phyloP scores from a whole-genome alignment of 1,140 invertebrate species.

The Acromyrmex echinatior region DNA sequence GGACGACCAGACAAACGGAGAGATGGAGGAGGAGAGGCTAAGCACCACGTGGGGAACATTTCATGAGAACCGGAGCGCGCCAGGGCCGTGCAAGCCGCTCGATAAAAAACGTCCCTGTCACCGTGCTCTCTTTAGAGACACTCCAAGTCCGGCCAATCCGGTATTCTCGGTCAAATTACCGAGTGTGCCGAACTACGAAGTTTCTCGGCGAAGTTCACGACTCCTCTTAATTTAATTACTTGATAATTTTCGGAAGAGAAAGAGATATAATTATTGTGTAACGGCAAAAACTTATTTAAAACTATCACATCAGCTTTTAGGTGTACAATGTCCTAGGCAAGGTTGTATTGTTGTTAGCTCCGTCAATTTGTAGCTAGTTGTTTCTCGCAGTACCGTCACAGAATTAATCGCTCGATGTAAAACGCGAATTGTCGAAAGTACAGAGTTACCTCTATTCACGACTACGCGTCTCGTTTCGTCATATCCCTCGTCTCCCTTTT shows the following conservation, averaged over 20 bases:
- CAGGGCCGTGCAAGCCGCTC: slow-evolving; percentile 69
- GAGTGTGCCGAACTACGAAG: background rate
- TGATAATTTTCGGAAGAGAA: slow-evolving; percentile 3
- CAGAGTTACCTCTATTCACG: background rate
- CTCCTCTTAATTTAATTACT: slow-evolving; percentile 16
- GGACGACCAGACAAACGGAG: slow-evolving; percentile 66
- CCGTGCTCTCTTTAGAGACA: slow-evolving; percentile 19
- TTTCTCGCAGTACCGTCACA: background rate
- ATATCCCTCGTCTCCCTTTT: background rate
- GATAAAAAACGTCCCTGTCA: slow-evolving; percentile 45
- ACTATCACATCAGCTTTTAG: background rate
- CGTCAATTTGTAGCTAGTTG: background rate
- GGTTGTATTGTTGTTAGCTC: background rate
- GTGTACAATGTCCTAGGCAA: background rate
- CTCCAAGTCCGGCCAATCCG: slow-evolving; percentile 4
- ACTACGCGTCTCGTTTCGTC: background rate
- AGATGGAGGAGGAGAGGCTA: slow-evolving; percentile 67
- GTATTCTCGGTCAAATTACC: slow-evolving; percentile 23
- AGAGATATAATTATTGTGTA: background rate
- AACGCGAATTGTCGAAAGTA: background rate
- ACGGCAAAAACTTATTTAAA: slow-evolving; percentile 16
- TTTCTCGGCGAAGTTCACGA: background rate
- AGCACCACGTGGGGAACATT: slow-evolving; percentile 81
- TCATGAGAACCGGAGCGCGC: slow-evolving; percentile 81
- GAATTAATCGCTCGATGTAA: background rate